Base-by-base conservation (phyloP, 2,113 vertebrate genomes). In the Elephantulus edwardii region DNA sequence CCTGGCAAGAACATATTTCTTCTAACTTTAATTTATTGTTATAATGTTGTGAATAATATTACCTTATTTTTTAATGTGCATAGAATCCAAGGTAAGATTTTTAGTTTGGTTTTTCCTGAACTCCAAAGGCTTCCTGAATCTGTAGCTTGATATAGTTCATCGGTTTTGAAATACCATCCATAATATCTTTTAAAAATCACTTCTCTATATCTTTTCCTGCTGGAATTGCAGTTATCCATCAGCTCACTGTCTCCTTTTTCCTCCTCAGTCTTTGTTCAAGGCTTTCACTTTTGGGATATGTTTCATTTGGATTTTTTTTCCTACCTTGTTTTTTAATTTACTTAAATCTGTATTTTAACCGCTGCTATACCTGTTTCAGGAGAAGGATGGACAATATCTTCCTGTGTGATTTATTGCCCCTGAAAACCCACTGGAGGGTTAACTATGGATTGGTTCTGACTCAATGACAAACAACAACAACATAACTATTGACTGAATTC, bases 1-100 rank as follows among this genome's bases (percentile, higher is more conserved):
- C n/a, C n/a, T n/a, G n/a, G n/a, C n/a, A n/a, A n/a, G n/a, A n/a
- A n/a, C n/a, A n/a, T n/a, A n/a, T 88, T 78, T 81, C 22, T 60
- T 64, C 68, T 79, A 22, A 64, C 38, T 79, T 89, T 19, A 74
- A 78, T 84, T 81, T 84, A 38, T 48, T 91, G 68, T 9, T 48
- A 87, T 81, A 50, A 60, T 52, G 20, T 87, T 79, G 13, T 54
- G 81, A 48, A 26, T 87, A 58, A 28, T 72, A 58, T 85, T n/a
- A 42, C n/a, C 22, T 83, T 33, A 62, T 20, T 12, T 89, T 84
- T 54, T 76, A 83, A 38, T 52, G 54, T 60, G 56, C 35, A 2
- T 71, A 83, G 68, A 75, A 6, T 89, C 48, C 62, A 2, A 48
- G 28, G 5, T 50, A 8, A 71, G 77, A 68, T 12, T 46, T 35